Evolutionary conservation across 2,888 invertebrate species (phyloP), one percentile per base, ranked within the genome.

Genomic region (Lapara coniferarum): DNA sequence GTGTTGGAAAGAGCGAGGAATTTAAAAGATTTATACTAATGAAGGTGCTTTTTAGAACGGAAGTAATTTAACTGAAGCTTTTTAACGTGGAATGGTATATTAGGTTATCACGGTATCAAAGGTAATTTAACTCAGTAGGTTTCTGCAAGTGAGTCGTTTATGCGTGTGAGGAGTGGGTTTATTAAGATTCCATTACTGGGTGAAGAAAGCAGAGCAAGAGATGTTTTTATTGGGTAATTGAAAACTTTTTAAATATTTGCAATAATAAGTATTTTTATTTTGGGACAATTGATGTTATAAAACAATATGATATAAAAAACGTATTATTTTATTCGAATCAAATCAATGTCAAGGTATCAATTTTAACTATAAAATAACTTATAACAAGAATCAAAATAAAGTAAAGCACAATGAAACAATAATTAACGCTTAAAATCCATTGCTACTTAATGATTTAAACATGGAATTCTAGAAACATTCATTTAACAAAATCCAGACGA

Each of bases 1-100:
- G 57, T 57, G 57, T 37, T 30, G 46, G 49, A 63, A 49, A 46
- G 49, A 46, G 49, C 46, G 46, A 56, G 59, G 44, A 37, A 63
- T 19, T 63, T 63, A 63, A 63, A 63, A 46, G 63, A 63, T 63
- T 49, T 63, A 46, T 19, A 63, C 63, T 63, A 63, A 63, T 63
- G 63, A 63, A 63, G 49, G 46, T 16, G 12, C 57, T 63, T 63
- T 56, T 44, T 19, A 49, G 46, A 63, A 63, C 16, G 63, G 63
- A 63, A 49, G 63, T 63, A 46, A 49, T 63, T 63, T 63, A 63
- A 46, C 13, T 46, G 19, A 63, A 49, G 19, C 46, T 46, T 49
- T 63, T 46, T 49, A 63, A 12, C 12, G 6, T 12, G n/a, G 25
- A 46, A 49, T 63, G 49, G 25, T 57, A 57, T 37, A 55, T 55